Evolutionary conservation across 1,140 invertebrate species (phyloP).

Genomic region (Ceratina japonica): DNA sequence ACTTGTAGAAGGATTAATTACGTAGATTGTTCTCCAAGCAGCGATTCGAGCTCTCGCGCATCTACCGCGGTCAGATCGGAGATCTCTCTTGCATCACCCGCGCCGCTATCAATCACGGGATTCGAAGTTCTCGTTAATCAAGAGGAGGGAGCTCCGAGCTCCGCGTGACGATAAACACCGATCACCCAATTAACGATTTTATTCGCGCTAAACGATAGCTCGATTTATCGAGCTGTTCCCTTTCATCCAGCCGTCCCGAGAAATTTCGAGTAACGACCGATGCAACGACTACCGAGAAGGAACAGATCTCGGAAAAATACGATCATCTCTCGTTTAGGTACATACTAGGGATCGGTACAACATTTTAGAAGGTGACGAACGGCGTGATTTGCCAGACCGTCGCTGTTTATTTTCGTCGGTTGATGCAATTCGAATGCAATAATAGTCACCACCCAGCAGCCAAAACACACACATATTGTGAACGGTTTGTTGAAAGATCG

Average conservation of each 20-base stretch:
- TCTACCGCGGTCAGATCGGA: neutral
- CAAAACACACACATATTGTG: neutral
- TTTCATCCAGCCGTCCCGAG: too few species aligned
- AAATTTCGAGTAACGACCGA: neutral
- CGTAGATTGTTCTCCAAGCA: too few species aligned
- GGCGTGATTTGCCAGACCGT: slow-evolving; percentile 6
- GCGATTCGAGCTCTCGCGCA: too few species aligned
- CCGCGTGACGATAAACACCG: neutral
- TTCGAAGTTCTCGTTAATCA: slow-evolving; percentile 22
- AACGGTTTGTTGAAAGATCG: too few species aligned
- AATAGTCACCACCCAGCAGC: neutral
- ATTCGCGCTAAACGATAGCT: neutral
- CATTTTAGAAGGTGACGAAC: neutral
- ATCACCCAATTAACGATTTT: slow-evolving; percentile 27
- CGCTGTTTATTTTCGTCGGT: slow-evolving; percentile 38
- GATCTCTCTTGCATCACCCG: slow-evolving; percentile 19
- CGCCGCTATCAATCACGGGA: slow-evolving; percentile 10
- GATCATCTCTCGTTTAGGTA: neutral
- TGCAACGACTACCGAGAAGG: neutral
- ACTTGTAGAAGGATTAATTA: too few species aligned
- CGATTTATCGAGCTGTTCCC: neutral
- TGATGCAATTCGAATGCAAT: slow-evolving; percentile 20
- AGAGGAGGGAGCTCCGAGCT: neutral
- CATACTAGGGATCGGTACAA: too few species aligned
- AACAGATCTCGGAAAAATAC: too few species aligned